Percentiles rank a stretch among this genome's conserved stretches.
Evolutionary conservation across 92 coral and sea anemone genomes (phyloP).

Genomic region (Epizoanthus fatuus): DNA sequence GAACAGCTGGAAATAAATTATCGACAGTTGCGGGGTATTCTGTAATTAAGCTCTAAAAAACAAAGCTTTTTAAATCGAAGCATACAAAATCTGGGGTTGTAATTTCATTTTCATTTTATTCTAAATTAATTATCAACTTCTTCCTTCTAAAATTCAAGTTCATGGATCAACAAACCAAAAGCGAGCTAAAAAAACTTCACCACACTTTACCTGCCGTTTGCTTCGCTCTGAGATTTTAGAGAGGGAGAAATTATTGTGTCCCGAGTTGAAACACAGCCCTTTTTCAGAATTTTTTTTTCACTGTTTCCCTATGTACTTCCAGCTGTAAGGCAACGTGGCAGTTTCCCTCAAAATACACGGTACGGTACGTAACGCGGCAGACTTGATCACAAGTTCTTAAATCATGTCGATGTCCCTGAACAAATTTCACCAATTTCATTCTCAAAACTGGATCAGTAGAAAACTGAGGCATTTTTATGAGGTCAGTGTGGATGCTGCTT

Average conservation of each 20-base stretch:
- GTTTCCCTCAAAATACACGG: conserved; percentile 16
- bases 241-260: conserved; percentile 9
- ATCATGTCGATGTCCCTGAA: conserved; percentile 24
- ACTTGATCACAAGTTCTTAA: conserved; percentile 11
- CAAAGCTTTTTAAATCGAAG: conserved; percentile 1
- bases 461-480: conserved; percentile 20
- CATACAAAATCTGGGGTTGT: conserved; percentile 4
- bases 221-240: conserved; percentile 14
- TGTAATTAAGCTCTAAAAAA: too few relatives aligned
- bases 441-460: not conserved
- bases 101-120: conserved; percentile 8
- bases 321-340: conserved; percentile 13
- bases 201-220: conserved; percentile 28
- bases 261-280: conserved; percentile 16
- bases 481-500: conserved; percentile 11
- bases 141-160: conserved; percentile 10
- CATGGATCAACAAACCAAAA: conserved; percentile 23
- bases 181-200: conserved; percentile 17
- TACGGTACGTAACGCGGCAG: conserved; percentile 6
- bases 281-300: conserved; percentile 12
- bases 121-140: conserved; percentile 10
- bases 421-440: conserved; percentile 38
- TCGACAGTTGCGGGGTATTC: too few relatives aligned
- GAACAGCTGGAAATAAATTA: too few relatives aligned
- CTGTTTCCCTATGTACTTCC: not conserved